Evolutionary conservation across 2,888 invertebrate genomes (phyloP).

Genomic region (Catonia carolina): DNA sequence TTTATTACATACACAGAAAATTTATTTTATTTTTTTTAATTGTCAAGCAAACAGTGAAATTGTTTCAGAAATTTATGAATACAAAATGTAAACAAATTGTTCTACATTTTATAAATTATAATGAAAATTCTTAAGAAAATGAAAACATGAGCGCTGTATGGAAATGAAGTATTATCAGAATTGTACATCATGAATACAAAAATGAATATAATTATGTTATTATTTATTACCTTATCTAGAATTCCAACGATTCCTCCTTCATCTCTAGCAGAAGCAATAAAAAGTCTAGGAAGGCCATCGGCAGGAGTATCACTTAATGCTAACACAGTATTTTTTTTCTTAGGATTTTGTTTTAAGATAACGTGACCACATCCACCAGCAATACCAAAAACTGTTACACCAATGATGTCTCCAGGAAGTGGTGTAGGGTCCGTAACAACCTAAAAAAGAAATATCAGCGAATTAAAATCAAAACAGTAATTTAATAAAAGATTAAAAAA

Average conservation of each 20-base stretch:
- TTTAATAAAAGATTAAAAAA: too few species aligned
- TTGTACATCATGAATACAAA: too few species aligned
- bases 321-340: constrained; percentile 37
- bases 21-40: too few species aligned
- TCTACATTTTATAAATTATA: too few species aligned
- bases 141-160: too few species aligned
- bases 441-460: constrained; percentile 22
- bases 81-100: too few species aligned
- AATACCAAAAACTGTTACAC: constrained; percentile 52
- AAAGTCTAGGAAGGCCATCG: constrained; percentile 40
- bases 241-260: constrained; percentile 43
- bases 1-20: too few species aligned
- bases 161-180: too few species aligned
- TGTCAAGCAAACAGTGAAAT: too few species aligned
- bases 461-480: neutral
- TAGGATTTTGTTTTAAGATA: constrained; percentile 41
- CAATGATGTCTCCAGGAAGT: constrained; percentile 47
- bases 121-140: too few species aligned
- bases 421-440: constrained; percentile 34
- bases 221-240: constrained; percentile 36
- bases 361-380: constrained; percentile 49
- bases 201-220: too few species aligned
- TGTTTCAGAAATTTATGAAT: too few species aligned
- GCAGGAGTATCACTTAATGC: constrained; percentile 24
- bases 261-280: constrained; percentile 46